These are phyloP conservation scores for Platycnemis pennipes DNA, from an alignment of 2,888 invertebrate species.

Conservation along the genomic window DNA sequence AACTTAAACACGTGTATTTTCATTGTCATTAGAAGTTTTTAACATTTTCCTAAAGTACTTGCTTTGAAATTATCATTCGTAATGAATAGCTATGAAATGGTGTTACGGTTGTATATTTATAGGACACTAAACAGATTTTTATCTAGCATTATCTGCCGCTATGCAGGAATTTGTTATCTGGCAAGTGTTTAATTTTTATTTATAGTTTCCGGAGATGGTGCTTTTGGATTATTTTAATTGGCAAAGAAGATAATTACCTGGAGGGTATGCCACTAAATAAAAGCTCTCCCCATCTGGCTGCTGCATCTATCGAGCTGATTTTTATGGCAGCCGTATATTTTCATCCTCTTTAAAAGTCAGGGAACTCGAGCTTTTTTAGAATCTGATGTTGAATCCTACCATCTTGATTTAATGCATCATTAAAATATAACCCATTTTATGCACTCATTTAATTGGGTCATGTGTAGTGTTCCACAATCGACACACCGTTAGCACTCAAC, in stretches of 20 bases:
- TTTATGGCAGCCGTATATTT: neutral
- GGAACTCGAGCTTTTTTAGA: neutral
- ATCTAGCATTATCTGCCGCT: neutral
- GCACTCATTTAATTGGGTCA: neutral
- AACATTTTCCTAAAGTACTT: no score
- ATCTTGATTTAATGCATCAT: conserved; percentile 10
- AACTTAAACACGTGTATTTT: no score
- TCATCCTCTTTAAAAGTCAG: neutral
- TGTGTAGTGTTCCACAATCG: neutral
- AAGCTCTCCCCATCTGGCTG: neutral
- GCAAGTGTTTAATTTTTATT: neutral
- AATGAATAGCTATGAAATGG: no score
- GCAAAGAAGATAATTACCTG: neutral
- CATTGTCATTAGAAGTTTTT: no score
- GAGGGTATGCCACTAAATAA: neutral
- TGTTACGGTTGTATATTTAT: no score
- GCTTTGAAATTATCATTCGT: no score
- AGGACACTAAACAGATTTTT: neutral
- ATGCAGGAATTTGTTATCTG: neutral
- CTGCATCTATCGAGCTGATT: neutral
- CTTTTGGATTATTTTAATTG: neutral
- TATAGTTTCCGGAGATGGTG: neutral
- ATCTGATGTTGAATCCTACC: neutral
- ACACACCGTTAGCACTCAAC: neutral
- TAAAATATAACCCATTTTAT: neutral